Base-by-base conservation (phyloP, 2,888 invertebrate species). In the Tipula unca region DNA sequence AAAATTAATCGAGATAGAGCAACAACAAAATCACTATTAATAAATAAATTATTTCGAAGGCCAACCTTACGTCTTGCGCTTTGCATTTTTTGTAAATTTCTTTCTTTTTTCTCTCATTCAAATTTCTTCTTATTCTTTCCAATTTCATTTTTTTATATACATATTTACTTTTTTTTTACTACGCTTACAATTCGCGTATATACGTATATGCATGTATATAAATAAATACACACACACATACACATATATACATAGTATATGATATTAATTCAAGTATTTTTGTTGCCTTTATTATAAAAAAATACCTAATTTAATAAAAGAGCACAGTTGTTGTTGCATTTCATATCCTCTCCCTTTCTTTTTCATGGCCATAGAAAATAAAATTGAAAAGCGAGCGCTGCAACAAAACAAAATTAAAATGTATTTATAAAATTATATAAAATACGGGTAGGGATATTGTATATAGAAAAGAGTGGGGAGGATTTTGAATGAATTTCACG, bases 1-100 rank as follows among this genome's bases (percentile, higher is more conserved):
- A 25, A 48, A n/a, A n/a, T n/a, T 48, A 48, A 48, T n/a, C 25
- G 69, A 69, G 69, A 20, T 17, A 54, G 48, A 69, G 25, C 10
- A 69, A 20, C 20, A 69, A 20, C 25, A 25, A 25, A 25, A 69
- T 8, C 48, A 48, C 48, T 48, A n/a, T 69, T 69, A 69, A 69
- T 25, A 69, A 69, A 69, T 69, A 69, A 69, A 69, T 69, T 69
- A 69, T 83, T 83, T 83, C 83, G 83, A 83, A 83, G 83, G 83
- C 83, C 83, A 83, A 83, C 83, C 83, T 83, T 83, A 32, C 83
- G 83, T 83, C 83, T 83, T 83, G 83, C 83, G 83, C 83, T 83
- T 35, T 83, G 32, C 35, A 83, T 32, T 83, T 29, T 14, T 69
- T 25, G 25, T 69, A n/a, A n/a, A n/a, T n/a, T n/a, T 20, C 69